Evolutionary conservation across 2,888 invertebrate genomes (phyloP), one percentile per base, ranked within the genome.

Genomic region (Latrodectus hesperus): DNA sequence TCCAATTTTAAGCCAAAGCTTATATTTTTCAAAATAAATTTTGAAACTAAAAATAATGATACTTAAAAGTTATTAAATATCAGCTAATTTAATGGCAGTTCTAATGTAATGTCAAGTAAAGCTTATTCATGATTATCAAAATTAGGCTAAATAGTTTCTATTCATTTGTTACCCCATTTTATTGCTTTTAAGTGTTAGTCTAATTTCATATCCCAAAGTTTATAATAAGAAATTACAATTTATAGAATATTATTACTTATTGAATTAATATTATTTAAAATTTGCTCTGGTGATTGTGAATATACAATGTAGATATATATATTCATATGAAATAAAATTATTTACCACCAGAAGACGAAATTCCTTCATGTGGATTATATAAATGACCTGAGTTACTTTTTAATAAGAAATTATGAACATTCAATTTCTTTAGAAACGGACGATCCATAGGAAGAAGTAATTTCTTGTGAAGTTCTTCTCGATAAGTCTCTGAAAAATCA

Each of bases 321-420:
- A 38, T 38, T 38, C 4, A 17, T 26, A 68, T 14, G 0, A 72
- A 51, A 78, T 67, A 12, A 68, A 76, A 10, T 49, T 71, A 38
- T 70, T 72, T 80, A 88, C 88, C 85, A 73, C 85, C 88, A 70
- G 88, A 74, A 52, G 82, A 12, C n/a, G 26, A 26, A 14, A 88
- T 17, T 65, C 88, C 84, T 74, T 84, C 79, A 73, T 88, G 88
- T 11, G 88, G 81, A 74, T 88, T 88, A 49, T 76, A 64, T 6
- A 88, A 81, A 53, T 88, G 80, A 16, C 82, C 78, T 64, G 70
- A 72, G 16, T 52, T 10, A 14, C 26, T 65, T 6, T n/a, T 38
- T 26, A 53, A 11, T 17, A 78, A 74, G 77, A 88, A 85, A 38
- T 82, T 71, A 74, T 53, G 55, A 9, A 64, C 64, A 82, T 88